These are phyloP conservation scores for Danio tinwini DNA, from an alignment of 2,797 vertebrate genomes.

Conservation along the genomic window DNA sequence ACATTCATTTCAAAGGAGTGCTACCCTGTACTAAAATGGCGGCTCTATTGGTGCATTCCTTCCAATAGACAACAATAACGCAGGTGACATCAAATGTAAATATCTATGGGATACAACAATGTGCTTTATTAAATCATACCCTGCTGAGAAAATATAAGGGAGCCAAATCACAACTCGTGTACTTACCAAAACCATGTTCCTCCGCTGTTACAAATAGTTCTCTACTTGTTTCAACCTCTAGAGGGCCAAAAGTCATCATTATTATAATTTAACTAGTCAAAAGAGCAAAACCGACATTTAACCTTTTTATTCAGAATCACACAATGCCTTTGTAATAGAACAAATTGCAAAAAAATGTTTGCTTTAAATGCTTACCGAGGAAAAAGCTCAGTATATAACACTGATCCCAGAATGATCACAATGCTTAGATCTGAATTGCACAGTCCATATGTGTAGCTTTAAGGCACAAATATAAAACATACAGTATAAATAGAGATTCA, in stretches of 20 bases:
- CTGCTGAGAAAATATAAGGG: too few species aligned
- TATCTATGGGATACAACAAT: too few species aligned
- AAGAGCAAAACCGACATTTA: not conserved
- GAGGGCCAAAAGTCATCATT: not conserved
- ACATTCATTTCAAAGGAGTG: too few species aligned
- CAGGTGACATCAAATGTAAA: too few species aligned
- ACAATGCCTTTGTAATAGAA: slow-evolving; percentile 52
- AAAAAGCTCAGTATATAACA: slow-evolving; percentile 34
- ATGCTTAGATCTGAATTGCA: slow-evolving; percentile 37
- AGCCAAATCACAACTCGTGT: not conserved
- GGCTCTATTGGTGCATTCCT: too few species aligned
- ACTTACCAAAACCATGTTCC: not conserved
- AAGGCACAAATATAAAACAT: slow-evolving; percentile 64
- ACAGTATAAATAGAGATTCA: not conserved
- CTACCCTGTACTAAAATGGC: too few species aligned
- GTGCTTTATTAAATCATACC: not conserved
- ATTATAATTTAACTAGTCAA: not conserved
- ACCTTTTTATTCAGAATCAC: slow-evolving; percentile 51
- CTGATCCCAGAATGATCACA: slow-evolving; percentile 30
- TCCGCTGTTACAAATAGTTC: not conserved
- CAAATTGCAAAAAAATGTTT: slow-evolving; percentile 31
- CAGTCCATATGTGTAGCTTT: slow-evolving; percentile 59
- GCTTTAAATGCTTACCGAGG: not conserved
- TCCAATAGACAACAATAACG: too few species aligned
- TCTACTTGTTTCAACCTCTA: not conserved